These are phyloP conservation scores for Frankliniella intonsa DNA, from an alignment of 2,888 invertebrate species.

Conservation along the genomic window DNA sequence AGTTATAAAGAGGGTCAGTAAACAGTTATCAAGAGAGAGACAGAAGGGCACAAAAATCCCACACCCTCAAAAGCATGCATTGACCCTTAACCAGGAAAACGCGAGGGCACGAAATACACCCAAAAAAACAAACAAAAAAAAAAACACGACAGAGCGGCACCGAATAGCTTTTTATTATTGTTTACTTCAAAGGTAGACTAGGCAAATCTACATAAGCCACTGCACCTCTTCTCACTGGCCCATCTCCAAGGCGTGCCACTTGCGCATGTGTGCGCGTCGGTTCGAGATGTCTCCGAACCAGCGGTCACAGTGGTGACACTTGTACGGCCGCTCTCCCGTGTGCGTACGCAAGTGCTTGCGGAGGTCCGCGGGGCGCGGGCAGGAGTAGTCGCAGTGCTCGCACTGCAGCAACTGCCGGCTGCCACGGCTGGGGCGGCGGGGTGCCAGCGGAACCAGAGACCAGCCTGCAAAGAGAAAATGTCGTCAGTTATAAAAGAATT, in stretches of 20 bases:
- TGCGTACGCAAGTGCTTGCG: background rate
- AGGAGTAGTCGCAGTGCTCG: conserved; percentile 6
- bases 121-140: background rate
- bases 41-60: background rate
- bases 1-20: too few species aligned
- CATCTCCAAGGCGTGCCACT: background rate
- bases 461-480: background rate
- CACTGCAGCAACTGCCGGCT: background rate
- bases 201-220: too few species aligned
- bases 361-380: conserved; percentile 3
- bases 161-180: background rate
- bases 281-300: conserved; percentile 4
- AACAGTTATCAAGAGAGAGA: too few species aligned
- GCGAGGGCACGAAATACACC: background rate
- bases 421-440: background rate
- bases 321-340: conserved; percentile 10
- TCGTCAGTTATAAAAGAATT: too few species aligned
- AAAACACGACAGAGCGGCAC: background rate
- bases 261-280: conserved; percentile 10
- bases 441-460: background rate
- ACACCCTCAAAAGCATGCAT: background rate
- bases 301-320: background rate
- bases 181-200: too few species aligned
- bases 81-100: background rate
- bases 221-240: background rate